Percentiles rank a stretch among this genome's conserved stretches.
These are phyloP conservation scores for Ploceus nigricollis DNA, from an alignment of 2,113 vertebrate species.

Conservation along the genomic window DNA sequence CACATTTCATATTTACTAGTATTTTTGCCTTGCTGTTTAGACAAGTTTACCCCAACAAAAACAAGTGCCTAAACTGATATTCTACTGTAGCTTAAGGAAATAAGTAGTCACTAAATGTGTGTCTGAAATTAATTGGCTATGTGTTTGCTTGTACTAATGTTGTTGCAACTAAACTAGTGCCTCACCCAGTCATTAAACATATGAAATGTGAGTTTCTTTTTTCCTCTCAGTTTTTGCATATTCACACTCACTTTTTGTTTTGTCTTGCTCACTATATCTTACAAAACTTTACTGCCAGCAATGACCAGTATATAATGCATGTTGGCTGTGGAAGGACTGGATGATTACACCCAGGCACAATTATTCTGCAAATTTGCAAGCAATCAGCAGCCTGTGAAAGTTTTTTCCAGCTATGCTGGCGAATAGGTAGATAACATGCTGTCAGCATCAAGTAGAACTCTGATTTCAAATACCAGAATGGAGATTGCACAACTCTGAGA, in stretches of 20 bases:
- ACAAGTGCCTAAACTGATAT: background rate
- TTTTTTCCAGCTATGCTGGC: background rate
- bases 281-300: background rate
- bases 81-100: background rate
- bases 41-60: background rate
- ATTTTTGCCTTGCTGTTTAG: background rate
- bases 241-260: background rate
- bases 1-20: background rate
- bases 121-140: background rate
- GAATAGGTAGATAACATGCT: rapidly evolving
- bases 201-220: background rate
- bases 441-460: background rate
- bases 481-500: background rate
- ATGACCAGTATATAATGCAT: background rate
- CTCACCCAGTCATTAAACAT: background rate
- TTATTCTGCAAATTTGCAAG: background rate
- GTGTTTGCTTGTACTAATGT: background rate
- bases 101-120: background rate
- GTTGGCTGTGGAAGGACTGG: background rate
- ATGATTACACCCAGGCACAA: background rate
- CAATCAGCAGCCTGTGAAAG: background rate
- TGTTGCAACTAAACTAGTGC: background rate
- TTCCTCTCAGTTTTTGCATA: background rate
- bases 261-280: background rate
- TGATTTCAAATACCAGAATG: background rate